Conservation (phyloP, 2,888 invertebrate genomes). For the Cataglyphis cursor region DNA sequence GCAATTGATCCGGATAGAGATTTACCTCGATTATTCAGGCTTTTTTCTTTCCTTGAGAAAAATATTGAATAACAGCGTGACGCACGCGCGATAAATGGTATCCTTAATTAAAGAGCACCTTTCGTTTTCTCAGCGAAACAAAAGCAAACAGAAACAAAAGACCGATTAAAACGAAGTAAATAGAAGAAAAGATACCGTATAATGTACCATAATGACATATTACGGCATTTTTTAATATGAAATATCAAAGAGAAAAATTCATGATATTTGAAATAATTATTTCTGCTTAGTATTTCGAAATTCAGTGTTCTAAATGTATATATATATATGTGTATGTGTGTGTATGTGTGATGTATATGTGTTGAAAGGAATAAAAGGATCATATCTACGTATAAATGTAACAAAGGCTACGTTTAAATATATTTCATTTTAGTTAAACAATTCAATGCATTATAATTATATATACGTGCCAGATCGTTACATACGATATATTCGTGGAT, state of each 20-base stretch:
- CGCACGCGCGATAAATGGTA: too few species aligned
- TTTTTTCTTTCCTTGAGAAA: background rate
- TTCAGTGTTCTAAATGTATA: background rate
- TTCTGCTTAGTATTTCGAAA: background rate
- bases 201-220: background rate
- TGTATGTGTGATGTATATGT: background rate
- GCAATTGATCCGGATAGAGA: slow-evolving; percentile 4
- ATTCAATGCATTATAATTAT: background rate
- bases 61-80: slow-evolving; percentile 13
- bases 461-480: background rate
- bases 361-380: background rate
- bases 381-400: background rate
- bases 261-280: slow-evolving; percentile 30
- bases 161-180: background rate
- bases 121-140: background rate
- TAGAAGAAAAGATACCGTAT: background rate
- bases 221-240: background rate
- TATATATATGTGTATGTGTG: background rate
- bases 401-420: slow-evolving; percentile 10
- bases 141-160: background rate
- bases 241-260: background rate
- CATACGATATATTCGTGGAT: background rate
- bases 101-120: slow-evolving; percentile 22
- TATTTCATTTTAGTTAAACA: background rate
- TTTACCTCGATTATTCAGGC: slow-evolving; percentile 3